phyloP scores from a whole-genome alignment of 2,113 vertebrate species.

The Rhinopithecus roxellana region DNA sequence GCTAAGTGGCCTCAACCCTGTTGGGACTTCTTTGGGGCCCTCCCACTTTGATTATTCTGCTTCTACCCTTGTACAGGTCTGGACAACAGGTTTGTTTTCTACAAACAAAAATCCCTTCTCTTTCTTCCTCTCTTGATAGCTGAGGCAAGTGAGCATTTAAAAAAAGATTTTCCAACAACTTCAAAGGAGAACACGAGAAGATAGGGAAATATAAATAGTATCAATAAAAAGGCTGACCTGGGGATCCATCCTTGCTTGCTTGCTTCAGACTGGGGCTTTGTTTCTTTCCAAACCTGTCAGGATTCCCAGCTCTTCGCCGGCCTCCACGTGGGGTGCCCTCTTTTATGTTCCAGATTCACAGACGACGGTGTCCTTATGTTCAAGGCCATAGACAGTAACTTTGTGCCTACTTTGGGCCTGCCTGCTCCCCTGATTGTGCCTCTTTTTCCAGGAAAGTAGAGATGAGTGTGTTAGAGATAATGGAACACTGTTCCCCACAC shows the following conservation, averaged over 20 bases:
- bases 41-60: not conserved
- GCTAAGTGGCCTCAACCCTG: not conserved
- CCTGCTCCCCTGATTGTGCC: not conserved
- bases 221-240: not conserved
- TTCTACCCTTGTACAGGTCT: not conserved
- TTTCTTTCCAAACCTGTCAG: not conserved
- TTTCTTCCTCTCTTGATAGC: not conserved
- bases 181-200: constrained; percentile 23
- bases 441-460: constrained; percentile 14
- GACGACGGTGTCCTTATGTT: not conserved
- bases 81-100: too few relatives aligned
- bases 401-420: not conserved
- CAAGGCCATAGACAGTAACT: constrained; percentile 9
- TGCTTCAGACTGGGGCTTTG: not conserved
- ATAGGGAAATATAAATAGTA: not conserved
- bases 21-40: not conserved
- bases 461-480: not conserved
- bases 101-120: not conserved
- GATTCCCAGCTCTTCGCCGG: not conserved
- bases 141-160: not conserved
- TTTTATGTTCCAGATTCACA: not conserved
- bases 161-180: constrained; percentile 5
- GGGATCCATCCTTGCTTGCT: not conserved
- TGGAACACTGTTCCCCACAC: not conserved
- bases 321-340: not conserved